Evolutionary conservation across 2,797 vertebrate species (phyloP).

Genomic region (Schizopygopsis pylzovi): DNA sequence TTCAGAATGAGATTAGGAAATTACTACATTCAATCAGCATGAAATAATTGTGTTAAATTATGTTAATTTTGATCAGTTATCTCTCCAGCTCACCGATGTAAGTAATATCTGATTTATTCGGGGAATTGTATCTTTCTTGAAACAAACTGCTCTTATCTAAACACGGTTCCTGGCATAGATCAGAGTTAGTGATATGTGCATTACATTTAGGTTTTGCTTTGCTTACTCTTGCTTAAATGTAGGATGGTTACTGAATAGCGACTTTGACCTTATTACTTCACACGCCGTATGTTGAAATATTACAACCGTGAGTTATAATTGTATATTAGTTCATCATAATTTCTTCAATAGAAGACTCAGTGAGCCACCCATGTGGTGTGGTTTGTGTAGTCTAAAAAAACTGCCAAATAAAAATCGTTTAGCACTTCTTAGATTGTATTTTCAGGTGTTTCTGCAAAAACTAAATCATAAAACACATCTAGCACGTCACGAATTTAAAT

Average conservation of each 20-base stretch:
- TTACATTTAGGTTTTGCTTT: not conserved
- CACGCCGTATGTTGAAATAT: not conserved
- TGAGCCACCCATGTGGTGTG: not conserved
- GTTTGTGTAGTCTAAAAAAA: not conserved
- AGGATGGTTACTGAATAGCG: not conserved
- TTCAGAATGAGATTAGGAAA: not conserved
- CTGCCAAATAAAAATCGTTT: not conserved
- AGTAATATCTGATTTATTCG: not conserved
- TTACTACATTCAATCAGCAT: not conserved
- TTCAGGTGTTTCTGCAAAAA: not conserved
- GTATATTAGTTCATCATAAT: not conserved
- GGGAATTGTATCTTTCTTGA: not conserved
- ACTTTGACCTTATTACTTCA: not conserved
- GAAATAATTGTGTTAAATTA: not conserved
- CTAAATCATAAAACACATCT: not conserved
- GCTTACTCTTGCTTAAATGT: too few species aligned
- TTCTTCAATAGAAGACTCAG: not conserved
- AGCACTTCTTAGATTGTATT: not conserved
- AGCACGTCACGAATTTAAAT: too few species aligned
- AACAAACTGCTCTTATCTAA: constrained; percentile 1
- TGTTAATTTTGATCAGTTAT: not conserved
- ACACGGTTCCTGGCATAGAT: not conserved
- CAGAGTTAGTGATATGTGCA: not conserved
- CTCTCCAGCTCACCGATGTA: not conserved
- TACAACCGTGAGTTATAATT: not conserved